Evolutionary conservation across 2,888 invertebrate species (phyloP), one percentile per base, ranked within the genome.

Genomic region (Melieria picta): DNA sequence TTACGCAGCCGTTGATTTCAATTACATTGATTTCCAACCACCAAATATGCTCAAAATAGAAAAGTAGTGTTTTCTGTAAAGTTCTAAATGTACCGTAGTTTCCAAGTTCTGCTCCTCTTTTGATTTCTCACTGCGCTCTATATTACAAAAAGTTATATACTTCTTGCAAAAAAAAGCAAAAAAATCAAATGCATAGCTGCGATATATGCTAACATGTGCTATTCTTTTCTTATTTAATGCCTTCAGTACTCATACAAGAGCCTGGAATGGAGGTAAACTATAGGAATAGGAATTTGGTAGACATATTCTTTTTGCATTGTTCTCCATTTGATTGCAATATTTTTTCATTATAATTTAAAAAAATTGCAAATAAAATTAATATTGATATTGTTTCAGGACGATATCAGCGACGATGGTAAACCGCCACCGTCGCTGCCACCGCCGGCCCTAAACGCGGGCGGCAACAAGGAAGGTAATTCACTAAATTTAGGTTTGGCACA

Each of bases 401-500:
- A 82, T 80, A 73, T 80, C 58, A 81, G 80, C 77, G 84, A 83
- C 79, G 84, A 80, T 80, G 83, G 80, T 79, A 81, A 79, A 74
- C 79, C 81, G 78, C 80, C 84, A 52, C 82, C 82, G 69, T 80
- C 81, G 70, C 78, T 81, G 77, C 81, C 84, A 73, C 82, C 84
- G 69, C 84, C 84, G 70, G 71, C 77, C 60, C 77, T 77, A 62
- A 72, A 68, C 71, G 69, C 76, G 58, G 77, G 72, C 55, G 72
- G 45, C 62, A 72, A 72, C 64, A 78, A 76, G 76, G 75, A 78
- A 72, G 78, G 81, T 76, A 89, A 90, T 78, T 91, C 91, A 78
- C 89, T 90, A 79, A 93, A 93, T 79, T 89, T 95, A 76, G 94
- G 93, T 75, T 94, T 94, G 79, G 95, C 94, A 67, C 94, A 95